Percentiles rank a stretch among this genome's conserved stretches.
Evolutionary conservation across 2,113 vertebrate genomes (phyloP).

Genomic region (Struthio camelus): DNA sequence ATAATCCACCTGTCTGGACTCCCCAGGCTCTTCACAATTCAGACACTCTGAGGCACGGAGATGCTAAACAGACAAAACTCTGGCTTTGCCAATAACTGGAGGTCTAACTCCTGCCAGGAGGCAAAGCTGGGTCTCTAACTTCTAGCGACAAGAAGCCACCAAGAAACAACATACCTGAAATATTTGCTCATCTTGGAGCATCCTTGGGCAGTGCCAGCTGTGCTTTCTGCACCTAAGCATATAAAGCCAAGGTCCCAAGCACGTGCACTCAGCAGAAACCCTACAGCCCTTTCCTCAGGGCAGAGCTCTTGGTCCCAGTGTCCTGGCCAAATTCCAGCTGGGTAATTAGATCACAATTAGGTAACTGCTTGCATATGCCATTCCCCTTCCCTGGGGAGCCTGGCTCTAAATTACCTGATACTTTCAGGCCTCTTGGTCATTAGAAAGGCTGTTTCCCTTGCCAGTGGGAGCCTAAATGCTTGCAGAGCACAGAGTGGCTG

Average conservation of each 20-base stretch:
- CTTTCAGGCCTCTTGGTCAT: slow-evolving; percentile 12
- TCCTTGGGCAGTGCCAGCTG: background rate
- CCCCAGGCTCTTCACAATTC: background rate
- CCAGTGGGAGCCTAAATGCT: background rate
- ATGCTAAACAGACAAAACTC: background rate
- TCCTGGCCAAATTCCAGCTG: background rate
- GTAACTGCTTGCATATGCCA: background rate
- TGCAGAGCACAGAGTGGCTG: background rate
- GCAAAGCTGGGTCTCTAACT: background rate
- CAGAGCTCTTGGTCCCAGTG: background rate
- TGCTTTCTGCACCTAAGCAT: background rate
- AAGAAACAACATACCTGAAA: background rate
- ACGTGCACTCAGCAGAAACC: background rate
- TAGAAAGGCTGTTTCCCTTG: slow-evolving; percentile 14
- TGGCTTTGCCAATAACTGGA: rapidly evolving
- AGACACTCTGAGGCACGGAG: background rate
- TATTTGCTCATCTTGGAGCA: background rate
- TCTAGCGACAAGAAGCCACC: background rate
- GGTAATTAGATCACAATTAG: slow-evolving; percentile 16
- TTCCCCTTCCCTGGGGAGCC: background rate
- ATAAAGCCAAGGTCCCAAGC: background rate
- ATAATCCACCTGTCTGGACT: no score
- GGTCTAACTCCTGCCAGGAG: background rate
- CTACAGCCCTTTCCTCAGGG: background rate
- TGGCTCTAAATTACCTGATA: background rate